phyloP scores from a whole-genome alignment of 2,797 vertebrate genomes.

The Sternotherus odoratus region DNA sequence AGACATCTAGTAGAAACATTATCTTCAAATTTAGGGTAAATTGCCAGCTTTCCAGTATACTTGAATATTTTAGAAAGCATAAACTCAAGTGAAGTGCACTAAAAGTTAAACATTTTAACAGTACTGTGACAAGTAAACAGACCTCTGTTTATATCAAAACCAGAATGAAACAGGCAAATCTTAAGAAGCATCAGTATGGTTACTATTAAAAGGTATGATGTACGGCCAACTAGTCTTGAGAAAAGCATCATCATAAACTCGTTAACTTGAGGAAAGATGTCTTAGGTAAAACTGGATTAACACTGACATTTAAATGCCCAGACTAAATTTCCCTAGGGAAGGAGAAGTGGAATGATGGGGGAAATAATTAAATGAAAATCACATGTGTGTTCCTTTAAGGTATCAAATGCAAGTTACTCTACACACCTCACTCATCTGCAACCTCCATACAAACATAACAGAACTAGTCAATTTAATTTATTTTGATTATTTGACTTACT shows the following conservation, averaged over 20 bases:
- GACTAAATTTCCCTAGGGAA: background rate
- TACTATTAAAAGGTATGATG: background rate
- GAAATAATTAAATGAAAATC: background rate
- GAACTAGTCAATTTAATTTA: background rate
- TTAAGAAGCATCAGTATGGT: background rate
- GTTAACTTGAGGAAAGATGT: background rate
- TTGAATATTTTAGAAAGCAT: background rate
- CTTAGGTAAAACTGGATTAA: background rate
- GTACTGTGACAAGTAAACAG: background rate
- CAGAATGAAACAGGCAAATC: background rate
- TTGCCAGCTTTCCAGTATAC: background rate
- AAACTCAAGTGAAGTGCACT: background rate
- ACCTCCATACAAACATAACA: background rate
- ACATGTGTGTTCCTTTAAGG: background rate
- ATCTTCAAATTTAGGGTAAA: background rate
- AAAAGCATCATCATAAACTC: background rate
- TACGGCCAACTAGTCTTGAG: background rate
- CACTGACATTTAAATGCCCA: background rate
- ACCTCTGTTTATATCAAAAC: conserved; percentile 6
- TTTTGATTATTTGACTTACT: conserved; percentile 85
- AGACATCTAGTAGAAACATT: background rate
- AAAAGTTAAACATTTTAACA: conserved; percentile 12
- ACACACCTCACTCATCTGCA: background rate
- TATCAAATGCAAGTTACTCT: background rate
- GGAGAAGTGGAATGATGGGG: background rate